These are phyloP conservation scores for Sitophilus oryzae DNA, from an alignment of 1,140 invertebrate genomes.

Conservation along the genomic window DNA sequence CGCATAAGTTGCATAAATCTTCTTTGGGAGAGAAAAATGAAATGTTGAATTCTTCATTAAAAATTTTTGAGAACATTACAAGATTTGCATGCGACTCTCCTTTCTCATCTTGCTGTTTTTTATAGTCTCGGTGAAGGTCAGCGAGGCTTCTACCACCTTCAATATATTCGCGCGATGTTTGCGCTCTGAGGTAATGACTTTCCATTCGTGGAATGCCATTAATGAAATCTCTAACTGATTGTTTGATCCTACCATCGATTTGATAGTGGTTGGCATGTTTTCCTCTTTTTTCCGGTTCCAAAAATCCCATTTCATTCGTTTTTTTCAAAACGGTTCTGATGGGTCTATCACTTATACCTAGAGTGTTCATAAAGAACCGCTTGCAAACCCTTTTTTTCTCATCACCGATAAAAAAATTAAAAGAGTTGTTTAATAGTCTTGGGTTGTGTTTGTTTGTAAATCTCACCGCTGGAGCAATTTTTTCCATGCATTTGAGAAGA, in stretches of 20 bases:
- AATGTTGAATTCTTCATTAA: too few species aligned
- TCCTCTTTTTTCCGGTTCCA: slow-evolving; percentile 4
- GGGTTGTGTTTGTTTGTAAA: too few species aligned
- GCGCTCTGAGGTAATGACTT: too few species aligned
- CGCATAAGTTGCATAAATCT: too few species aligned
- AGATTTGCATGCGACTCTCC: slow-evolving; percentile 4
- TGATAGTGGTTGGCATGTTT: slow-evolving; percentile 1
- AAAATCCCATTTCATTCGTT: slow-evolving; percentile 4
- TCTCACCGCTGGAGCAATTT: slow-evolving; percentile 3
- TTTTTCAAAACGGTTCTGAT: too few species aligned
- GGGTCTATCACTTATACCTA: slow-evolving; percentile 6
- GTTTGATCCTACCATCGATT: slow-evolving; percentile 1
- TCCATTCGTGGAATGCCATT: slow-evolving; percentile 3
- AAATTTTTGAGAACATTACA: slow-evolving; percentile 1
- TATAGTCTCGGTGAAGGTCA: not conserved
- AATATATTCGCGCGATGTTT: not conserved
- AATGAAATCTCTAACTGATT: not conserved
- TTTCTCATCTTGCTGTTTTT: not conserved
- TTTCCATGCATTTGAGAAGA: slow-evolving; percentile 6
- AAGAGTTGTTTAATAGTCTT: slow-evolving; percentile 7
- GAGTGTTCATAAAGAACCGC: slow-evolving; percentile 2
- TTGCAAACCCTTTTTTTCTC: too few species aligned
- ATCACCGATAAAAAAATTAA: slow-evolving; percentile 7
- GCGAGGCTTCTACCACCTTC: slow-evolving; percentile 1
- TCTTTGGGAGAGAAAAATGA: slow-evolving; percentile 6